Evolutionary conservation across 2,888 invertebrate species (phyloP), one percentile per base, ranked within the genome.

Genomic region (Scrobipalpa atriplicella): DNA sequence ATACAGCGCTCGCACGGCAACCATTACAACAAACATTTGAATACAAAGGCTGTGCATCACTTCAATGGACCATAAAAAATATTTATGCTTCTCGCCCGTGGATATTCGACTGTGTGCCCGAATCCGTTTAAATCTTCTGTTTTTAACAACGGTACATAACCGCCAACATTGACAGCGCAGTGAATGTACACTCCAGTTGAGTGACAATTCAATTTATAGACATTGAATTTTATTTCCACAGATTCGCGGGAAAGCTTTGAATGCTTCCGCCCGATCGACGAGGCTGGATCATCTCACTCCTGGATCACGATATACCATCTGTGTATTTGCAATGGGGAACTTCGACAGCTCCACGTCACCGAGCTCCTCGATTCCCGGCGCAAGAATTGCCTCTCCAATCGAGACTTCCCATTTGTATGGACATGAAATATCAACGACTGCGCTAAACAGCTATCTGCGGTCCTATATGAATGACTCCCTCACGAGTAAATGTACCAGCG

Each of bases 291-390:
- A 95, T 80, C 92, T 98, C 72, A 94, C 94, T 70, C 95, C 98
- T 2, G 97, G 96, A 78, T 96, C 96, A 2, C 95, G 95, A 72
- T 98, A 98, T 87, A 94, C 95, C 70, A 96, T 98, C 78, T 98
- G 98, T 87, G 97, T 98, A 65, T 93, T 97, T 77, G 98, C 97
- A n/a, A 90, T 97, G 69, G 97, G 97, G 68, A 96, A 95, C 89
- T 87, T 90, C 65, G 87, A 83, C 83, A 94, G 78, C 85, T 94
- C 79, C 77, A 81, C 80, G 72, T 85, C 76, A 75, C 84, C 86
- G 71, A 93, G 79, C 36, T 87, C 87, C 39, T 85, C 90, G 1
- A 72, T 84, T 69, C 87, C 95, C 73, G 89, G 94, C 79, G 93
- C 94, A 51, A 89, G 94, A 74, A 85, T 93, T 71, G 90, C 93